phyloP scores from a whole-genome alignment of 2,113 vertebrate genomes.

The Cynoglossus semilaevis region DNA sequence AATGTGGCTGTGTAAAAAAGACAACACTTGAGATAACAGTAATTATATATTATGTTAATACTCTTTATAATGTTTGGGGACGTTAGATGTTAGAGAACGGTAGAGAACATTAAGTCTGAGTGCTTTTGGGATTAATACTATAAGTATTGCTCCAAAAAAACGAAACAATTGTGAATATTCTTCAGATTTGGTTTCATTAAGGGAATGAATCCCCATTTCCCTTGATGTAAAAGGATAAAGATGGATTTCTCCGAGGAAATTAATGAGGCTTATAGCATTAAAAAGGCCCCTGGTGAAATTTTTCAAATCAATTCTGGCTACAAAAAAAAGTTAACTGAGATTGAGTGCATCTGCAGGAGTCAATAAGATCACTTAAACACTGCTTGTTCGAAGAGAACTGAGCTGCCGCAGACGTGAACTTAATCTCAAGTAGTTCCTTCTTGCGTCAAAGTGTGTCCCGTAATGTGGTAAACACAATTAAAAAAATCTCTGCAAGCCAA shows the following conservation, averaged over 20 bases:
- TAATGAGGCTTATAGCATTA: slow-evolving; percentile 56
- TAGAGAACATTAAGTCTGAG: no score
- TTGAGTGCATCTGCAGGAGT: slow-evolving; percentile 57
- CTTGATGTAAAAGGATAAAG: slow-evolving; percentile 54
- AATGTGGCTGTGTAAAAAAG: no score
- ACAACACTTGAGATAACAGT: no score
- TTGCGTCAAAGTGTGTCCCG: slow-evolving; percentile 42
- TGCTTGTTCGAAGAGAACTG: slow-evolving; percentile 72
- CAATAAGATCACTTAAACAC: slow-evolving; percentile 61
- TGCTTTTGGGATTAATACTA: no score
- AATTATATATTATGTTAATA: no score
- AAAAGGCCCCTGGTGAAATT: slow-evolving; percentile 47
- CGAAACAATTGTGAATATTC: slow-evolving; percentile 13
- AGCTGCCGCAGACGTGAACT: slow-evolving; percentile 57
- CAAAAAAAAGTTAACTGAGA: slow-evolving; percentile 41
- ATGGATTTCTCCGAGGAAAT: slow-evolving; percentile 58
- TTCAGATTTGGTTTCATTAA: slow-evolving; percentile 45
- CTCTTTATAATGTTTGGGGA: no score
- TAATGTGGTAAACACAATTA: slow-evolving; percentile 49
- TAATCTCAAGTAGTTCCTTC: slow-evolving; percentile 40
- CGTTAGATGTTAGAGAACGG: no score
- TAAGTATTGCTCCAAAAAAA: background rate
- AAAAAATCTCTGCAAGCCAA: slow-evolving; percentile 32
- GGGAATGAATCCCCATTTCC: slow-evolving; percentile 42
- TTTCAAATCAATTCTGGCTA: slow-evolving; percentile 62